These are phyloP conservation scores for Myotis vivesi DNA, from an alignment of 2,797 vertebrate species.

Conservation along the genomic window DNA sequence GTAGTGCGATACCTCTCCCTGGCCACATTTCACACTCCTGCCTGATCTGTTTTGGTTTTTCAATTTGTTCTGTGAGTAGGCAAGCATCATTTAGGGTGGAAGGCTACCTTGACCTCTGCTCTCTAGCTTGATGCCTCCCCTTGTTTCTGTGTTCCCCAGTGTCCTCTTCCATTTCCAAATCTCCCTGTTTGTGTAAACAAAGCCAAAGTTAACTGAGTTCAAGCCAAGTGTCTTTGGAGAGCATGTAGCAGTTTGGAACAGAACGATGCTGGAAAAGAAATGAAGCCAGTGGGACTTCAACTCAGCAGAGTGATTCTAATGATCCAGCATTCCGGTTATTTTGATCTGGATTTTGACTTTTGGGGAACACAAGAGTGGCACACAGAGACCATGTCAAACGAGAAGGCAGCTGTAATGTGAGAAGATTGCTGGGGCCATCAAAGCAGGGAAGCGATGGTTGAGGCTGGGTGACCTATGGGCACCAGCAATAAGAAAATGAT, in stretches of 20 bases:
- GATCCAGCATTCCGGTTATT: background rate
- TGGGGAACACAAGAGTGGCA: background rate
- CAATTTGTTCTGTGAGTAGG: conserved; percentile 37
- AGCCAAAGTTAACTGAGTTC: conserved; percentile 31
- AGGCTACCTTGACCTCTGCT: background rate
- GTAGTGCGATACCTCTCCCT: conserved; percentile 30
- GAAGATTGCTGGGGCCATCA: background rate
- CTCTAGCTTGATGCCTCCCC: background rate
- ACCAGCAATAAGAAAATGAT: background rate
- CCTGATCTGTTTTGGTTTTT: conserved; percentile 1
- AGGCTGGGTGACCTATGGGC: background rate
- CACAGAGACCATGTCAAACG: background rate
- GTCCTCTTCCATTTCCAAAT: background rate
- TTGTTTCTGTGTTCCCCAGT: background rate
- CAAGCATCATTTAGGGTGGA: background rate
- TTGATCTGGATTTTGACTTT: conserved; percentile 40
- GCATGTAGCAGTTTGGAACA: background rate
- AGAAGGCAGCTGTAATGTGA: background rate
- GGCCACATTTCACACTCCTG: background rate
- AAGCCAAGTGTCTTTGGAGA: background rate
- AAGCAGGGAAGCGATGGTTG: background rate
- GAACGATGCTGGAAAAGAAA: conserved; percentile 29
- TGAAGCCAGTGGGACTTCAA: conserved; percentile 41
- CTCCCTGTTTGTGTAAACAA: conserved; percentile 26
- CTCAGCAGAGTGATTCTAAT: conserved; percentile 30